phyloP scores from a whole-genome alignment of 1,140 invertebrate genomes.

The Zaprionus tsacasi region DNA sequence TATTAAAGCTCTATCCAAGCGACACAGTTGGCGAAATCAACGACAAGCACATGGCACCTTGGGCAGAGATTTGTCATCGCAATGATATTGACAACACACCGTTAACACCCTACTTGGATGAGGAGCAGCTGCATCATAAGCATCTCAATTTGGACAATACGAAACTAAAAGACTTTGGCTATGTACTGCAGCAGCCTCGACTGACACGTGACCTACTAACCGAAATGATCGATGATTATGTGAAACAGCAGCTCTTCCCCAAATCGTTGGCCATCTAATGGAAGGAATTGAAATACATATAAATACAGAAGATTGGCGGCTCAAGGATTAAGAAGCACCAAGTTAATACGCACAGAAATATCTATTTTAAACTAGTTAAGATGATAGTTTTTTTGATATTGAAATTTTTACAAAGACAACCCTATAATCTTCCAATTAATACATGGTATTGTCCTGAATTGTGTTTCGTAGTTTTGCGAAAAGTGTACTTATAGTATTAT shows the following conservation, averaged over 20 bases:
- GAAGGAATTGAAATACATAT: too few relatives aligned
- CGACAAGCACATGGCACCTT: constrained; percentile 95
- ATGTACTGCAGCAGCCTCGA: constrained; percentile 86
- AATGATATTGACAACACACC: constrained; percentile 93
- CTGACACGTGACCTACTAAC: constrained; percentile 87
- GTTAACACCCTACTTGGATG: constrained; percentile 93
- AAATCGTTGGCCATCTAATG: constrained; percentile 69
- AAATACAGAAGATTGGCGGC: constrained; percentile 7
- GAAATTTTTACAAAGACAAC: constrained; percentile 18
- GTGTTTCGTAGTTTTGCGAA: constrained; percentile 41
- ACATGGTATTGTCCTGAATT: constrained; percentile 40
- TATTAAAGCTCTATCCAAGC: constrained; percentile 81
- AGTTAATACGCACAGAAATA: constrained; percentile 67
- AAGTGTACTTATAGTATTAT: constrained; percentile 84
- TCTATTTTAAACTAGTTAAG: constrained; percentile 51
- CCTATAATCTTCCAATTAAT: constrained; percentile 59
- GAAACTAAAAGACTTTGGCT: constrained; percentile 87
- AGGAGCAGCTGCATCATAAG: constrained; percentile 91
- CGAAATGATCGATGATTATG: constrained; percentile 85
- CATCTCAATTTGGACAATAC: constrained; percentile 90
- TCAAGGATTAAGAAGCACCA: constrained; percentile 50
- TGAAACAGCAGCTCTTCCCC: constrained; percentile 77
- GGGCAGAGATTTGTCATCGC: constrained; percentile 92
- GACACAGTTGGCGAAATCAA: constrained; percentile 94
- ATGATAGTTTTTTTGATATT: constrained; percentile 33